phyloP scores from a whole-genome alignment of 2,113 vertebrate species.

The Halichoeres trimaculatus region DNA sequence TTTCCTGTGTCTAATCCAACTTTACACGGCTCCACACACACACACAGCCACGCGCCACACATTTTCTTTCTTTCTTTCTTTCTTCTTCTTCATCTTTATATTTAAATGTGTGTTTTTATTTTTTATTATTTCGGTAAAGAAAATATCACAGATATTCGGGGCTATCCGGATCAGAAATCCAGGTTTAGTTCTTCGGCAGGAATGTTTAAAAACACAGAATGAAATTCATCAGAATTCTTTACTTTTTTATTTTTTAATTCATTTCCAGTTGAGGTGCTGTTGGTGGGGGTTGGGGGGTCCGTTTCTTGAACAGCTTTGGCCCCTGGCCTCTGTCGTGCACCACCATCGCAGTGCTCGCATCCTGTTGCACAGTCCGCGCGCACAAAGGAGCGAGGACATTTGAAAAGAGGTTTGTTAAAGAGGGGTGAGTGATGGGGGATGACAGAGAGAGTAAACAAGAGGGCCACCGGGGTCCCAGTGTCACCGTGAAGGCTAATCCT shows the following conservation, averaged over 20 bases:
- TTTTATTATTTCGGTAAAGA: background rate
- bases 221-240: slow-evolving; percentile 1
- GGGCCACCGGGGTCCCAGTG: slow-evolving; percentile 69
- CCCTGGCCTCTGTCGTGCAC: slow-evolving; percentile 67
- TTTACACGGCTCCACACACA: background rate
- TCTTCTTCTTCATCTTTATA: no score
- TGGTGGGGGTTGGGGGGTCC: background rate
- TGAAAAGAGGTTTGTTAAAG: slow-evolving; percentile 72
- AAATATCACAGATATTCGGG: slow-evolving; percentile 6
- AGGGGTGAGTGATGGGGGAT: slow-evolving; percentile 63
- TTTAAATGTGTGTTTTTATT: no score
- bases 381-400: slow-evolving; percentile 67
- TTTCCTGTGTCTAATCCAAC: background rate
- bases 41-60: background rate
- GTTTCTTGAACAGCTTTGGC: slow-evolving; percentile 70
- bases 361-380: slow-evolving; percentile 58
- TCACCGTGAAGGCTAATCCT: slow-evolving; percentile 61
- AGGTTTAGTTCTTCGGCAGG: background rate
- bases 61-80: background rate
- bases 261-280: background rate
- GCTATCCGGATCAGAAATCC: background rate
- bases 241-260: slow-evolving; percentile 5
- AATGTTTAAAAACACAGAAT: background rate
- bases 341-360: slow-evolving; percentile 52
- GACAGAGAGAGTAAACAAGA: slow-evolving; percentile 70